Evolutionary conservation across 2,888 invertebrate genomes (phyloP).

Genomic region (Philaethria dido): DNA sequence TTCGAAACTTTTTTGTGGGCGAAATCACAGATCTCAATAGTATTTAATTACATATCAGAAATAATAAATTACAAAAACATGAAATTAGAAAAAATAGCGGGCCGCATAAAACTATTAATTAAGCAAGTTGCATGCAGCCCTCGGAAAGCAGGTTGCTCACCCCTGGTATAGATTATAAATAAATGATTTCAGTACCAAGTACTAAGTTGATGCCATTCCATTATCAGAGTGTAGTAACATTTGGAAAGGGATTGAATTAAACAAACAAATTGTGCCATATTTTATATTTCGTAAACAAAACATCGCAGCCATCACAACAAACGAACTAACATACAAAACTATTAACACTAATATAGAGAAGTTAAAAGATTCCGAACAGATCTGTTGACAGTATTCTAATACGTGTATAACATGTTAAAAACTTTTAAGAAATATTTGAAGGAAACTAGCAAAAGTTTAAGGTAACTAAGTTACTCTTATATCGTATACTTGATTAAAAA

Average conservation of each 20-base stretch:
- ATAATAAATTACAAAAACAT: too few species aligned
- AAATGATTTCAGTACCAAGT: too few species aligned
- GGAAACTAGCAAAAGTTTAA: slow-evolving; percentile 2
- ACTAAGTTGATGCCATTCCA: too few species aligned
- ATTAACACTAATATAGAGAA: slow-evolving; percentile 26
- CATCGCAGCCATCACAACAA: slow-evolving; percentile 60
- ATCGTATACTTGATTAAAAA: slow-evolving; percentile 19
- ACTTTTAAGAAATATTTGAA: slow-evolving; percentile 5
- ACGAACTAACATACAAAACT: slow-evolving; percentile 29
- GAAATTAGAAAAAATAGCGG: too few species aligned
- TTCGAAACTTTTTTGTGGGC: too few species aligned
- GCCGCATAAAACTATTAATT: too few species aligned
- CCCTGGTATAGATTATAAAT: too few species aligned
- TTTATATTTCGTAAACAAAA: slow-evolving; percentile 70
- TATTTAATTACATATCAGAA: too few species aligned
- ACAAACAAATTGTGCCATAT: slow-evolving; percentile 64
- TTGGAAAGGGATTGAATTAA: slow-evolving; percentile 40
- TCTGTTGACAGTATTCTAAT: slow-evolving; percentile 27
- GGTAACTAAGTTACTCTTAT: neutral
- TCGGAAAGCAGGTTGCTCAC: too few species aligned
- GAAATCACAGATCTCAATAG: too few species aligned
- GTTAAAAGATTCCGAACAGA: slow-evolving; percentile 38
- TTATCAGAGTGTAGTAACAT: too few species aligned
- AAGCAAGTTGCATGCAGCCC: too few species aligned
- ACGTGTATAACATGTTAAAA: slow-evolving; percentile 12